Conservation (phyloP, 2,797 vertebrate genomes). For the Hyperoplus lanceolatus region DNA sequence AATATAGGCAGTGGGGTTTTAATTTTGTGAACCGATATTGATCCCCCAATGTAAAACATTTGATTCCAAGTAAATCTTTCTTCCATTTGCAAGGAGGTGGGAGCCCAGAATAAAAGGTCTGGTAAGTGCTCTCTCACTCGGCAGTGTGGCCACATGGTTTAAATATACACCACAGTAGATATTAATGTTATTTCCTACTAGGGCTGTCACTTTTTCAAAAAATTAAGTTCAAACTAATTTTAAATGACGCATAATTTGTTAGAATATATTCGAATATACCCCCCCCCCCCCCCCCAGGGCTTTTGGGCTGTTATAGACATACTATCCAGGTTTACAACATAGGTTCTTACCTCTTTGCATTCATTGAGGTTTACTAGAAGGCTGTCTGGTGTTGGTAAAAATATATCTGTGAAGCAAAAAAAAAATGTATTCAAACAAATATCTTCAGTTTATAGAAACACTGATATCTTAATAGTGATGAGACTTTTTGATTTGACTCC, state of each 20-base stretch:
- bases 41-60: neutral
- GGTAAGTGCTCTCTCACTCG: neutral
- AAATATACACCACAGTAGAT: neutral
- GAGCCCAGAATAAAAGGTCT: neutral
- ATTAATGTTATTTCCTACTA: neutral
- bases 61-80: neutral
- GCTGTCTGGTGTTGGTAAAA: conserved; percentile 98
- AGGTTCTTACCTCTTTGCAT: conserved; percentile 94
- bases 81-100: neutral
- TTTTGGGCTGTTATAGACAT: accelerated
- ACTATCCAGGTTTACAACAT: neutral
- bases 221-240: too few relatives aligned
- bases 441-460: neutral
- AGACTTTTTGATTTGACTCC: too few relatives aligned
- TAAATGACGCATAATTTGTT: too few relatives aligned
- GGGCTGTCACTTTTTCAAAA: too few relatives aligned
- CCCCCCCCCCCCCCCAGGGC: too few relatives aligned
- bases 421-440: conserved; percentile 14
- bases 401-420: conserved; percentile 90
- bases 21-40: neutral
- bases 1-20: neutral
- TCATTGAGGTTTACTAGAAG: conserved; percentile 97
- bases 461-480: neutral
- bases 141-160: too few relatives aligned
- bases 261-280: too few relatives aligned